Conservation (phyloP, 2,113 vertebrate genomes). For the Shinisaurus crocodilurus region DNA sequence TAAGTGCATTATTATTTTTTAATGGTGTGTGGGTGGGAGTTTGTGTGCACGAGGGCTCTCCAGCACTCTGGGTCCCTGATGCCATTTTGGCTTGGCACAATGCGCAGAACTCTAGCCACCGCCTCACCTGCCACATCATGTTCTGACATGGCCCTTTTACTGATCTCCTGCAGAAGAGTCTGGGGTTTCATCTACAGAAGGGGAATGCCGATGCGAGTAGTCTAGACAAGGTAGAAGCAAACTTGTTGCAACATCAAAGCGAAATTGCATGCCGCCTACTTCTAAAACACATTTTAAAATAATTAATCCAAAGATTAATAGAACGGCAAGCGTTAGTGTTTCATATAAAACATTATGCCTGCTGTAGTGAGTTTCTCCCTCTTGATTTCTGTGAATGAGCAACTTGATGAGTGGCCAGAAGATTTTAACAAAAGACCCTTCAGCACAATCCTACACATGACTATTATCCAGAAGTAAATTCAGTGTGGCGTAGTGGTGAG, state of each 20-base stretch:
- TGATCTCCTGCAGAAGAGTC: accelerated
- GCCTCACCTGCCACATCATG: slow-evolving; percentile 31
- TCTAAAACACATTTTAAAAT: not conserved
- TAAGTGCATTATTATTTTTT: not conserved
- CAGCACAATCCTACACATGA: not conserved
- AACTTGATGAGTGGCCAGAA: no score
- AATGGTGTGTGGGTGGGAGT: not conserved
- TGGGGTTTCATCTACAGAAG: not conserved
- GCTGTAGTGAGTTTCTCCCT: not conserved
- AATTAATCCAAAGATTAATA: not conserved
- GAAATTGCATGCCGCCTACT: slow-evolving; percentile 23
- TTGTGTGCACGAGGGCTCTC: slow-evolving; percentile 13
- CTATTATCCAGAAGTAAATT: not conserved
- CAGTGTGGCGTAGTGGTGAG: no score
- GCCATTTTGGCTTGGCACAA: not conserved
- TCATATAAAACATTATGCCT: not conserved
- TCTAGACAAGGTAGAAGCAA: not conserved
- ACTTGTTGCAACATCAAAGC: not conserved
- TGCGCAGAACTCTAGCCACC: not conserved
- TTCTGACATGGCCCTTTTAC: slow-evolving; percentile 35
- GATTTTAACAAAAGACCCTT: not conserved
- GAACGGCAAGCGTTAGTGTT: not conserved
- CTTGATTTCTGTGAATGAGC: not conserved
- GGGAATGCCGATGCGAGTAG: not conserved
- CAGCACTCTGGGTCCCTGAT: slow-evolving; percentile 28